Conservation (phyloP, 2,888 invertebrate genomes). For the Rapana venosa region DNA sequence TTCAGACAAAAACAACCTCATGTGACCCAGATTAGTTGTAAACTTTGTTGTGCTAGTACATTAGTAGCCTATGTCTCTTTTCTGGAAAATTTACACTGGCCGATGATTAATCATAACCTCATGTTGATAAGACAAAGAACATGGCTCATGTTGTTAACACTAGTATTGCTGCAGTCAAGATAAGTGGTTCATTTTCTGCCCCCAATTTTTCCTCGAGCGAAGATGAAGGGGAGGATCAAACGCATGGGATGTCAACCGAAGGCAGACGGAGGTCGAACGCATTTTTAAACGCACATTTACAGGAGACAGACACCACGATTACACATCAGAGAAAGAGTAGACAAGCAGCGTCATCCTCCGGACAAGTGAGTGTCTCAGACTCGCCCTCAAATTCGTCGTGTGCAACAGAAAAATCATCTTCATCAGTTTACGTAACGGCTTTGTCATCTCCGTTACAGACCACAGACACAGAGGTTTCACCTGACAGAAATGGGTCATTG, state of each 20-base stretch:
- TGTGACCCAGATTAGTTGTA: conserved; percentile 23
- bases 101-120: neutral
- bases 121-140: neutral
- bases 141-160: conserved; percentile 46
- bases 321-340: neutral
- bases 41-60: neutral
- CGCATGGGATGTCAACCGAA: neutral
- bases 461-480: neutral
- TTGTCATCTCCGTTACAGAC: neutral
- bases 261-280: conserved; percentile 24
- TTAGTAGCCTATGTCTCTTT: neutral
- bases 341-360: neutral
- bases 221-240: conserved; percentile 41
- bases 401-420: neutral
- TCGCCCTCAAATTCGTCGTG: neutral
- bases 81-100: neutral
- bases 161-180: conserved; percentile 48
- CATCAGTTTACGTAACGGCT: conserved; percentile 8
- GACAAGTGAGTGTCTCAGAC: neutral
- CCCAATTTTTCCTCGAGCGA: conserved; percentile 32
- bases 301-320: neutral
- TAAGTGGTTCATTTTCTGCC: conserved; percentile 45
- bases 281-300: neutral
- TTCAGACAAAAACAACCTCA: conserved; percentile 36
- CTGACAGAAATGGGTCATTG: neutral